Evolutionary conservation across 1,140 invertebrate genomes (phyloP).

Genomic region (Chelonus insularis): DNA sequence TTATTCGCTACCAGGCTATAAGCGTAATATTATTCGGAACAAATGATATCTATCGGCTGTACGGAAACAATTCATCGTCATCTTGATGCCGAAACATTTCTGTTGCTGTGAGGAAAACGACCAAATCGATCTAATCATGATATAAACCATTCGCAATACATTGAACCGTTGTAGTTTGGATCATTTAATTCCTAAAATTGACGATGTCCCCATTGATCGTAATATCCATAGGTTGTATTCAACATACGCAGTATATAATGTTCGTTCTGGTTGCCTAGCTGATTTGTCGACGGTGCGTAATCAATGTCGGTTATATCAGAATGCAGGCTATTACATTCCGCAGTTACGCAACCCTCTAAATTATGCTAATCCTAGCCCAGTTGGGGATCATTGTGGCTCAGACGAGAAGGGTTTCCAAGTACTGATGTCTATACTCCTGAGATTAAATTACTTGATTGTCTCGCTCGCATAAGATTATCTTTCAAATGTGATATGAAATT

Average conservation of each 20-base stretch:
- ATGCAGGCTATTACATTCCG: conserved; percentile 26
- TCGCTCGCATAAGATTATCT: too few species aligned
- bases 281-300: background rate
- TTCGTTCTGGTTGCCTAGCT: background rate
- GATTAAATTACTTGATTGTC: too few species aligned
- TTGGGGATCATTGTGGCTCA: background rate
- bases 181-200: too few species aligned
- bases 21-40: conserved; percentile 18
- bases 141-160: background rate
- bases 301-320: background rate
- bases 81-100: background rate
- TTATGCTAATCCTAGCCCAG: conserved; percentile 36
- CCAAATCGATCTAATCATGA: background rate
- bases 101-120: too few species aligned
- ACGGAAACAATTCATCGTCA: background rate
- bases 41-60: conserved; percentile 17
- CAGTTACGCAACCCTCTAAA: conserved; percentile 24
- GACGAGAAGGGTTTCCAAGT: background rate
- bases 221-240: background rate
- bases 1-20: background rate
- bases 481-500: too few species aligned
- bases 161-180: too few species aligned
- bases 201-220: background rate
- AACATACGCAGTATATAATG: background rate
- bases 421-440: too few species aligned